These are phyloP conservation scores for Sceloporus tristichus DNA, from an alignment of 2,113 vertebrate species.

Conservation along the genomic window DNA sequence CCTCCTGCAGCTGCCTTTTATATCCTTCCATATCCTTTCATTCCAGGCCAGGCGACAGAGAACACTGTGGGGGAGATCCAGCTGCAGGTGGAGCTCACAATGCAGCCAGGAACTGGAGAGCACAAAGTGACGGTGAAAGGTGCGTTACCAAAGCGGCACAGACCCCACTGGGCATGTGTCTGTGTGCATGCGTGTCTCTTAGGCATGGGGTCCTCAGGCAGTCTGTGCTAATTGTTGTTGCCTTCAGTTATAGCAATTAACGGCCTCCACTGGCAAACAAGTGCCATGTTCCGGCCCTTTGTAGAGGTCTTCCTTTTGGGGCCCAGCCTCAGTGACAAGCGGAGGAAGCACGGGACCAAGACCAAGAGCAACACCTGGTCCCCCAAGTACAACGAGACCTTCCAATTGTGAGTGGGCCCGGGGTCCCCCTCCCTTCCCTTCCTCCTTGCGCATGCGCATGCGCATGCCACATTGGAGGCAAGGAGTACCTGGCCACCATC, in stretches of 20 bases:
- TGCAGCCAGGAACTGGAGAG: constrained; percentile 93
- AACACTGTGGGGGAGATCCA: constrained; percentile 92
- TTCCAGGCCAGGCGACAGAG: constrained; percentile 81
- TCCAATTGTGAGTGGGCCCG: constrained; percentile 92
- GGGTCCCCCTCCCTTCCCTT: not conserved
- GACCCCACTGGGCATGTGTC: too few relatives aligned
- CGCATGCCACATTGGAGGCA: too few relatives aligned
- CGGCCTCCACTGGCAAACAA: constrained; percentile 94
- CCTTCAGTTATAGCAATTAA: constrained; percentile 90
- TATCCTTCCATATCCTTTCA: not conserved
- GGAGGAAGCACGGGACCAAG: constrained; percentile 96
- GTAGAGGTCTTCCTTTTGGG: constrained; percentile 94
- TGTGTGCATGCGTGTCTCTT: too few relatives aligned
- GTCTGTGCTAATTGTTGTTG: not conserved
- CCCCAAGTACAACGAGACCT: constrained; percentile 98
- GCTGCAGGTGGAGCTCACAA: constrained; percentile 91
- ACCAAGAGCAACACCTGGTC: constrained; percentile 99
- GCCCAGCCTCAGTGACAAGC: constrained; percentile 93
- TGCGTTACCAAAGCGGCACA: constrained; percentile 65
- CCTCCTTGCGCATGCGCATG: too few relatives aligned
- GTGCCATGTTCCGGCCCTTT: constrained; percentile 96
- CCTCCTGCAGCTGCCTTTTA: too few relatives aligned
- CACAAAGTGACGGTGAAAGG: constrained; percentile 97
- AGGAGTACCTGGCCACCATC: not conserved
- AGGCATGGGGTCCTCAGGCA: not conserved